Evolutionary conservation across 1,140 invertebrate genomes (phyloP).

Genomic region (Paralvinella palmiformis): DNA sequence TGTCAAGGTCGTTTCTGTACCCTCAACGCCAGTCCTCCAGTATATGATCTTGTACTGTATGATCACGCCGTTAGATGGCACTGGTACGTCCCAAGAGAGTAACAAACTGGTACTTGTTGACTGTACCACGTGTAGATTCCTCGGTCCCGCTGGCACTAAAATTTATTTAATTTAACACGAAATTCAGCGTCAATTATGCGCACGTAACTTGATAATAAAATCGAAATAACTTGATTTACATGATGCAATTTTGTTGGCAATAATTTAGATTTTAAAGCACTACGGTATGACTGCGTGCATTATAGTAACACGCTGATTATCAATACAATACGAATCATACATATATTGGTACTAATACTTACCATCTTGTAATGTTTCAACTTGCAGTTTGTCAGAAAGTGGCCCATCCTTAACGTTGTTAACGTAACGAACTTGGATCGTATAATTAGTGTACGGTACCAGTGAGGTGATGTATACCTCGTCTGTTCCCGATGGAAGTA

Average conservation of each 20-base stretch:
- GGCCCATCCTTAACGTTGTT: slow-evolving; percentile 29
- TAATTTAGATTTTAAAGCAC: background rate
- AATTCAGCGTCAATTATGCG: too few species aligned
- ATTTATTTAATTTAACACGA: too few species aligned
- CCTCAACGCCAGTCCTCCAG: background rate
- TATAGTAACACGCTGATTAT: background rate
- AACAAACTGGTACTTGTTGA: background rate
- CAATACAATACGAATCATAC: background rate
- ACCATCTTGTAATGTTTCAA: slow-evolving; percentile 33
- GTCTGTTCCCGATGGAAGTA: background rate
- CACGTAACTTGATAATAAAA: too few species aligned
- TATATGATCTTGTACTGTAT: background rate
- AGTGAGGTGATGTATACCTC: slow-evolving; percentile 13
- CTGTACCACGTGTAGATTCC: slow-evolving; percentile 13
- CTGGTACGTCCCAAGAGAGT: background rate
- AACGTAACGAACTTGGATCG: slow-evolving; percentile 25
- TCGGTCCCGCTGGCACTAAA: slow-evolving; percentile 32
- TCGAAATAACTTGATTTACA: too few species aligned
- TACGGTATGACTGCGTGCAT: background rate
- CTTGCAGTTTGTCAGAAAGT: background rate
- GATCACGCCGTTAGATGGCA: slow-evolving; percentile 9
- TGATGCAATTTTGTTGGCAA: too few species aligned
- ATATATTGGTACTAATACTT: slow-evolving; percentile 3
- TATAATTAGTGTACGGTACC: slow-evolving; percentile 27
- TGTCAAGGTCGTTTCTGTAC: background rate